Evolutionary conservation across 2,888 invertebrate species (phyloP).

Genomic region (Ommatoiulus sabulosus): DNA sequence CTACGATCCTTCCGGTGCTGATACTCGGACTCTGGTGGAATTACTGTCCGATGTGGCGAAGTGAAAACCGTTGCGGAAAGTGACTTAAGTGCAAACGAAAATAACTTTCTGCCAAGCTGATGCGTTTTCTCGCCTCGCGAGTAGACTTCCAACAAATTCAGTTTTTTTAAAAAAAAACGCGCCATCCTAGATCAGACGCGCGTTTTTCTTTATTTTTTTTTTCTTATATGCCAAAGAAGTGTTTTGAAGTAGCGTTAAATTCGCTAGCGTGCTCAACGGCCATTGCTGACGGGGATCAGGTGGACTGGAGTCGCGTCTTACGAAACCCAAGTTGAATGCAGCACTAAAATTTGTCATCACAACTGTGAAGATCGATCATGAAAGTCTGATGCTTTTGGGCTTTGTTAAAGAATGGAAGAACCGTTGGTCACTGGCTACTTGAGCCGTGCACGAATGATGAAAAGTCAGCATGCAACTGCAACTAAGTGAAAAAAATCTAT

Average conservation of each 20-base stretch:
- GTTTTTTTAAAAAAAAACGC: neutral
- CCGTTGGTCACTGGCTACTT: no score
- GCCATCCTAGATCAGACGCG: neutral
- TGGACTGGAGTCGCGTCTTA: neutral
- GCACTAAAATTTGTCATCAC: no score
- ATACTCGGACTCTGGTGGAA: neutral
- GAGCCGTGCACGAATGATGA: neutral
- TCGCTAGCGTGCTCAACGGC: neutral
- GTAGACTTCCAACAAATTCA: neutral
- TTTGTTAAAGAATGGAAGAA: no score
- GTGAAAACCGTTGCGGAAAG: neutral
- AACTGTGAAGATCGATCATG: no score
- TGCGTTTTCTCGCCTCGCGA: neutral
- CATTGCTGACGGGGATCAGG: neutral
- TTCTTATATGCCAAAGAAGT: constrained; percentile 4
- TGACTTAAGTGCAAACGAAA: neutral
- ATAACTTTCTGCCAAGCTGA: neutral
- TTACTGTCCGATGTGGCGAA: neutral
- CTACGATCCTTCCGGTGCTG: neutral
- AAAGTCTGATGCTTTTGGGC: no score
- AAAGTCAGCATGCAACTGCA: no score
- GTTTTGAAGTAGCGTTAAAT: neutral
- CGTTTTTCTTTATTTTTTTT: neutral
- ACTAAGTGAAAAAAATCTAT: no score
- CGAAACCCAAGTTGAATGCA: neutral